These are phyloP conservation scores for Epinephelus malabaricus DNA, from an alignment of 2,797 vertebrate genomes.

Conservation along the genomic window DNA sequence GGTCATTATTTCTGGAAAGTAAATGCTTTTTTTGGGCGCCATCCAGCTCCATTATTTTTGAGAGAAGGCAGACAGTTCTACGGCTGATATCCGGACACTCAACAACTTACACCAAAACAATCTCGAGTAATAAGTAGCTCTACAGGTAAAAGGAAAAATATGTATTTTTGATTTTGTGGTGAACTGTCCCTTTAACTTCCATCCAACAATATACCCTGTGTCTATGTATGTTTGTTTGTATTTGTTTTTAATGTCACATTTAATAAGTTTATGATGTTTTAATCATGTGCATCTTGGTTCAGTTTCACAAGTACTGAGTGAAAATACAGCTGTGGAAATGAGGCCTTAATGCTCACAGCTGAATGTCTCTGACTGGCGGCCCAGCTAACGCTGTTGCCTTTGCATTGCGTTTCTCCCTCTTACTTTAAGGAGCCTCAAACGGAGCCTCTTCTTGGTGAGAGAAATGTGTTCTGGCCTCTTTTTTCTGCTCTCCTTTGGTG, in stretches of 20 bases:
- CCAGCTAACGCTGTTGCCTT: slow-evolving; percentile 76
- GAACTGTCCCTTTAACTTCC: neutral
- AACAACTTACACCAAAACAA: no score
- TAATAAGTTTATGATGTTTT: neutral
- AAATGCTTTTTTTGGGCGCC: no score
- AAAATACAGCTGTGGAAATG: neutral
- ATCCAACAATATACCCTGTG: neutral
- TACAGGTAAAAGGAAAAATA: no score
- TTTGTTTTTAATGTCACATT: neutral
- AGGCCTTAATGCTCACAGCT: slow-evolving; percentile 30
- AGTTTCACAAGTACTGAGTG: neutral
- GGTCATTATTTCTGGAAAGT: no score
- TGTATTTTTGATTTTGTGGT: no score
- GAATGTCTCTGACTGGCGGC: slow-evolving; percentile 39
- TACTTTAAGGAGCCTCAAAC: slow-evolving; percentile 80
- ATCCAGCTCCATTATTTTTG: no score
- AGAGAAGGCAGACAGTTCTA: no score
- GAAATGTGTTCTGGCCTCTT: slow-evolving; percentile 73
- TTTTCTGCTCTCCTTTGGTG: slow-evolving; percentile 50
- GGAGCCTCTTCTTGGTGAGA: slow-evolving; percentile 85
- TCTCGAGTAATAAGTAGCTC: no score
- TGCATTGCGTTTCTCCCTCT: slow-evolving; percentile 78
- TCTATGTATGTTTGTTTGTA: neutral
- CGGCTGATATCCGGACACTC: no score
- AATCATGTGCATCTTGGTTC: slow-evolving; percentile 9